Evolutionary conservation across 2,113 vertebrate species (phyloP).

Genomic region (Hypomesus transpacificus): DNA sequence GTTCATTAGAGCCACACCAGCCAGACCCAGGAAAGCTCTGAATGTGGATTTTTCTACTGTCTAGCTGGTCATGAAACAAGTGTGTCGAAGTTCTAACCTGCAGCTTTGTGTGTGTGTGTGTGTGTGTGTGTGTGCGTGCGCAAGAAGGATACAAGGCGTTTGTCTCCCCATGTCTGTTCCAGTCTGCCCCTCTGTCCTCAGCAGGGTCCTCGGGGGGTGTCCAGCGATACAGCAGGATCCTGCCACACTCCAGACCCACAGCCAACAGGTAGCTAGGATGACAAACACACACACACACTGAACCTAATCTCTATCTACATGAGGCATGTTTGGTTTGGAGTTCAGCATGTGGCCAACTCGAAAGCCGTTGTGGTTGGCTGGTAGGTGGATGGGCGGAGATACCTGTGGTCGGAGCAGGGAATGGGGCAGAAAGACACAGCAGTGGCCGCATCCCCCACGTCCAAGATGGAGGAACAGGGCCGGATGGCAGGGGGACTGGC

Average conservation of each 20-base stretch:
- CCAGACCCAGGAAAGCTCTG: neutral
- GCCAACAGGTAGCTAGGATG: conserved; percentile 80
- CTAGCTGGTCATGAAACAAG: too few species aligned
- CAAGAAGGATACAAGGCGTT: conserved; percentile 76
- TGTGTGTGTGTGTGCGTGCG: neutral
- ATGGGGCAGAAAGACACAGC: conserved; percentile 80
- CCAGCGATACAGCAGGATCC: conserved; percentile 85
- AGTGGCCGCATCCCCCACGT: conserved; percentile 86
- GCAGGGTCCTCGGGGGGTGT: conserved; percentile 65
- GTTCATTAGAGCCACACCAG: conserved; percentile 7
- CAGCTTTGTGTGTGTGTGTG: neutral
- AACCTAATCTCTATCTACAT: neutral
- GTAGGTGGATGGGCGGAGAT: conserved; percentile 10
- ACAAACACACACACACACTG: conserved; percentile 11
- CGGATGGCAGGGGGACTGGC: conserved; percentile 53
- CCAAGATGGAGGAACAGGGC: conserved; percentile 83
- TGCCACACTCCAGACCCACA: conserved; percentile 85
- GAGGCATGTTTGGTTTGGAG: neutral
- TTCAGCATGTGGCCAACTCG: neutral
- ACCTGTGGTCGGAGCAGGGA: conserved; percentile 76
- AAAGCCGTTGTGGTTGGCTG: neutral
- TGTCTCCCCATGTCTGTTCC: conserved; percentile 76
- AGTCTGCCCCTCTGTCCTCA: conserved; percentile 69
- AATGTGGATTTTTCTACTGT: too few species aligned
- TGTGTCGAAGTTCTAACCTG: too few species aligned